Evolutionary conservation across 2,888 invertebrate species (phyloP).

Genomic region (Amphipoea oculea): DNA sequence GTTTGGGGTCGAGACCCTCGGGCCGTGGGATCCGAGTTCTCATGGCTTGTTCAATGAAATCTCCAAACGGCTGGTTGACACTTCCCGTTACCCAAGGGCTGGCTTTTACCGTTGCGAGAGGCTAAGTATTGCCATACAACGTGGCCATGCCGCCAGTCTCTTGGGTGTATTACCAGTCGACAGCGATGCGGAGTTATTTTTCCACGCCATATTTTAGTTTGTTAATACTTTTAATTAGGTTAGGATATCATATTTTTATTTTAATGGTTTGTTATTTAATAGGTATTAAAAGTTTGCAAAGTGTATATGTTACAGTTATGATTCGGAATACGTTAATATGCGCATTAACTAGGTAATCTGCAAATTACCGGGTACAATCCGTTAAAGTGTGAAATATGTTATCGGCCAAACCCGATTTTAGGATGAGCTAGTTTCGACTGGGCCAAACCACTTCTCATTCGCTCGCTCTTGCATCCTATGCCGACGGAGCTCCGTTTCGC

Average conservation of each 20-base stretch:
- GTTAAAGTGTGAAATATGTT: too few species aligned
- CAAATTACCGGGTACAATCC: too few species aligned
- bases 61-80: not conserved
- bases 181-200: not conserved
- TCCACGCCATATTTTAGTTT: not conserved
- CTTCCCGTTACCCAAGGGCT: not conserved
- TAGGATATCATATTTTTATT: not conserved
- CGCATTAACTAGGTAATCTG: too few species aligned
- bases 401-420: too few species aligned
- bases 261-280: not conserved
- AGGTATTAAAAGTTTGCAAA: not conserved
- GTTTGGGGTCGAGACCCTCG: not conserved
- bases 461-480: too few species aligned
- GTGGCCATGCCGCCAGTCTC: not conserved
- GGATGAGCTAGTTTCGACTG: too few species aligned
- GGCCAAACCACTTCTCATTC: too few species aligned
- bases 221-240: not conserved
- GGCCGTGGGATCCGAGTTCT: not conserved
- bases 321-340: too few species aligned
- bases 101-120: too few species aligned
- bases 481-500: too few species aligned
- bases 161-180: not conserved
- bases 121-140: not conserved
- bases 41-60: not conserved
- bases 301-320: not conserved